Conservation (phyloP, 2,113 vertebrate species). For the Tor tambroides region DNA sequence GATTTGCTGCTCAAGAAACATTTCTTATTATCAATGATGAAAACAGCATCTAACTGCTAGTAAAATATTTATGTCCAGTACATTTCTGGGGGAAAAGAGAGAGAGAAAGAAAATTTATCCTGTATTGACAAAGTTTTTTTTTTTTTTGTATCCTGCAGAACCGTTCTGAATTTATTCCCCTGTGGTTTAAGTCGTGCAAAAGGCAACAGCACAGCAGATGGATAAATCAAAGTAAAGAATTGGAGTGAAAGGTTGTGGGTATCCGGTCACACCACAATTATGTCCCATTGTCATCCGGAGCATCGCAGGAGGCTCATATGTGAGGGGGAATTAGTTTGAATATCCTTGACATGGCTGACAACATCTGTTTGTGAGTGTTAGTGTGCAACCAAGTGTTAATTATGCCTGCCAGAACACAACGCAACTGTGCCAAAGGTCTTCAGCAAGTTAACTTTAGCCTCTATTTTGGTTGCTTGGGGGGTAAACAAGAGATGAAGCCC, state of each 20-base stretch:
- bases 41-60: neutral
- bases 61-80: neutral
- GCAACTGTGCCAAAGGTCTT: slow-evolving; percentile 67
- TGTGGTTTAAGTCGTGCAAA: neutral
- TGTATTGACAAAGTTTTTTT: too few relatives aligned
- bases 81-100: neutral
- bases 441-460: slow-evolving; percentile 54
- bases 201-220: neutral
- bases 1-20: neutral
- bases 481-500: slow-evolving; percentile 71
- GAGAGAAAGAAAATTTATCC: neutral
- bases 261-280: neutral
- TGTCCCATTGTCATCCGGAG: neutral
- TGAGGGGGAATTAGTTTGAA: slow-evolving; percentile 57
- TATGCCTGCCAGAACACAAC: slow-evolving; percentile 72
- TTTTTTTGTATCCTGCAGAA: neutral
- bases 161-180: neutral
- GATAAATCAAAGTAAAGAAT: neutral
- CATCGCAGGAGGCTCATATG: neutral
- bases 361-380: slow-evolving; percentile 69
- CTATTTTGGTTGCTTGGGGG: slow-evolving; percentile 65
- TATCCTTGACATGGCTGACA: slow-evolving; percentile 50
- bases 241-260: too few relatives aligned
- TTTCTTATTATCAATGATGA: neutral
- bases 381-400: slow-evolving; percentile 69